These are phyloP conservation scores for Sphaeramia orbicularis DNA, from an alignment of 2,797 vertebrate species.

Conservation along the genomic window DNA sequence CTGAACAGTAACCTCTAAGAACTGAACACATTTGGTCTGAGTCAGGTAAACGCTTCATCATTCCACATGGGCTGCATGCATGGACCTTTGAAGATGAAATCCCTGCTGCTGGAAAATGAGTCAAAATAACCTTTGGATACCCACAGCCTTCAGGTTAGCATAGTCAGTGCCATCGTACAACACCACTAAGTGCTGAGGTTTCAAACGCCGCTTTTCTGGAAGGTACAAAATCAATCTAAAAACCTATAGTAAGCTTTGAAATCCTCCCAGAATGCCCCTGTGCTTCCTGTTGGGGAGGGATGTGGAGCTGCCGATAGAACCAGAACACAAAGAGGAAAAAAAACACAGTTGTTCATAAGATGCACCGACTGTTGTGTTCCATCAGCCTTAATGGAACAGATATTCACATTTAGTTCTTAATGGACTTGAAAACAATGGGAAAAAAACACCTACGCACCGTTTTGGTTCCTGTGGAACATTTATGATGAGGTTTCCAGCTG, in stretches of 20 bases:
- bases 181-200: slow-evolving; percentile 29
- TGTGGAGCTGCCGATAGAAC: slow-evolving; percentile 32
- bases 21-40: background rate
- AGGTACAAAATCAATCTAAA: slow-evolving; percentile 32
- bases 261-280: slow-evolving; percentile 29
- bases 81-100: slow-evolving; percentile 55
- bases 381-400: background rate
- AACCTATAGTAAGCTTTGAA: slow-evolving; percentile 27
- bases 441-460: too few species aligned
- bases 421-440: background rate
- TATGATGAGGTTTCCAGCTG: too few species aligned
- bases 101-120: slow-evolving; percentile 17
- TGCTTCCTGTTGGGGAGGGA: slow-evolving; percentile 31
- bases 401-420: slow-evolving; percentile 2
- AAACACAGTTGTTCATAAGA: too few species aligned
- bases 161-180: slow-evolving; percentile 14
- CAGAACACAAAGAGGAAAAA: slow-evolving; percentile 21
- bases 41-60: slow-evolving; percentile 11
- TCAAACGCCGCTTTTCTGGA: slow-evolving; percentile 28
- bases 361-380: too few species aligned
- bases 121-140: slow-evolving; percentile 10
- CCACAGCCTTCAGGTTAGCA: slow-evolving; percentile 14
- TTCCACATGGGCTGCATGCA: slow-evolving; percentile 13
- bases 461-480: too few species aligned
- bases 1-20: background rate